Conservation (phyloP, 2,113 vertebrate species). For the Nesospiza acunhae region DNA sequence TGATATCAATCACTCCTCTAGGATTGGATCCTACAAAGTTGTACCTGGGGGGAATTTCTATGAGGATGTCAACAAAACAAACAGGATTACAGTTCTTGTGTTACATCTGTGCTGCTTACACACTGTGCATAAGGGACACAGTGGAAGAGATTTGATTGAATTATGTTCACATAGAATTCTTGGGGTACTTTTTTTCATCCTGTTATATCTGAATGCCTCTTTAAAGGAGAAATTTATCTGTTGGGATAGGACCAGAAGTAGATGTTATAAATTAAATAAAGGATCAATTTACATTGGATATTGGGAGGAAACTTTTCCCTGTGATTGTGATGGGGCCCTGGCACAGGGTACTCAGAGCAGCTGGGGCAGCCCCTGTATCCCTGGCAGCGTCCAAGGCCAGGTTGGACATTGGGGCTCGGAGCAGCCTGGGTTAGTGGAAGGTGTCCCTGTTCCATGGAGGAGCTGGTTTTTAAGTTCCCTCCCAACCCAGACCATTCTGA, state of each 20-base stretch:
- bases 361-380: background rate
- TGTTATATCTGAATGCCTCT: background rate
- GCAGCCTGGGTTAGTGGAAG: background rate
- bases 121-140: fast-evolving
- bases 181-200: background rate
- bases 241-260: background rate
- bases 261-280: background rate
- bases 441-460: background rate
- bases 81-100: background rate
- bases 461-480: background rate
- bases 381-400: no score
- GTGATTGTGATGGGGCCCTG: background rate
- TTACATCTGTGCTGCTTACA: background rate
- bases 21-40: background rate
- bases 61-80: background rate
- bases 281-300: background rate
- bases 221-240: background rate
- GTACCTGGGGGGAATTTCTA: background rate
- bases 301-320: background rate
- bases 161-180: fast-evolving
- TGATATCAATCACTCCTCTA: background rate
- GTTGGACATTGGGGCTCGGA: fast-evolving
- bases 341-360: background rate
- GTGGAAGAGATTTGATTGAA: background rate
- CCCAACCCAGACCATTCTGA: background rate